Percentiles rank a stretch among this genome's conserved stretches.
phyloP scores from a whole-genome alignment of 2,113 vertebrate genomes.

The Oreochromis niloticus region DNA sequence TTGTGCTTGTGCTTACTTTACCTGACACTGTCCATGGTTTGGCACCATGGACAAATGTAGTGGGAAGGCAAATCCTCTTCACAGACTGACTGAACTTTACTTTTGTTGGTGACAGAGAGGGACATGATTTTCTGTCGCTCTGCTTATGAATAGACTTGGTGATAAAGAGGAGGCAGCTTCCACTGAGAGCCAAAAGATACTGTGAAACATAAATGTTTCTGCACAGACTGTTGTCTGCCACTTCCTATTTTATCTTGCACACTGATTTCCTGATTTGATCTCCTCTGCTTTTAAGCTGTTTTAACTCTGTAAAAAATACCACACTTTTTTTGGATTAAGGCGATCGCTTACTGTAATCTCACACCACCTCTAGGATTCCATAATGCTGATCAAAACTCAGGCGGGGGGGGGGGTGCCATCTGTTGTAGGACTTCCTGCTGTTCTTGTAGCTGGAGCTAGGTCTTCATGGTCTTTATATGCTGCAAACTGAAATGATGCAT shows the following conservation, averaged over 20 bases:
- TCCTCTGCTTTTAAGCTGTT: background rate
- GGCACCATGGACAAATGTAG: background rate
- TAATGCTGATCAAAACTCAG: background rate
- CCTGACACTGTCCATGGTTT: background rate
- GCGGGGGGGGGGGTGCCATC: accelerated
- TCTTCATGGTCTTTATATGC: background rate
- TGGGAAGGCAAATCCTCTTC: background rate
- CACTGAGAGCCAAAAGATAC: background rate
- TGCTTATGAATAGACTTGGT: background rate
- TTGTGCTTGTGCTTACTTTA: background rate
- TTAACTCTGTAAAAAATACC: background rate
- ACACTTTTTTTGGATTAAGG: background rate
- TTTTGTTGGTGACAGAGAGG: background rate
- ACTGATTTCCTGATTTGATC: background rate
- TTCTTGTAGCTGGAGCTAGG: background rate
- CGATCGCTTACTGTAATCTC: background rate
- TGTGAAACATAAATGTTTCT: background rate
- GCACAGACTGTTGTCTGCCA: background rate
- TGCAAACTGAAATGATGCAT: background rate
- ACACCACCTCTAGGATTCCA: background rate
- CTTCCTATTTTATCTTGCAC: background rate
- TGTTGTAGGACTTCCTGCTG: background rate
- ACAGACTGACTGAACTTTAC: background rate
- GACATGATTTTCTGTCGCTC: background rate
- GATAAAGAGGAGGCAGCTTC: background rate